Percentiles rank a stretch among this genome's conserved stretches.
phyloP scores from a whole-genome alignment of 2,888 invertebrate species.

The Iphiclides podalirius region DNA sequence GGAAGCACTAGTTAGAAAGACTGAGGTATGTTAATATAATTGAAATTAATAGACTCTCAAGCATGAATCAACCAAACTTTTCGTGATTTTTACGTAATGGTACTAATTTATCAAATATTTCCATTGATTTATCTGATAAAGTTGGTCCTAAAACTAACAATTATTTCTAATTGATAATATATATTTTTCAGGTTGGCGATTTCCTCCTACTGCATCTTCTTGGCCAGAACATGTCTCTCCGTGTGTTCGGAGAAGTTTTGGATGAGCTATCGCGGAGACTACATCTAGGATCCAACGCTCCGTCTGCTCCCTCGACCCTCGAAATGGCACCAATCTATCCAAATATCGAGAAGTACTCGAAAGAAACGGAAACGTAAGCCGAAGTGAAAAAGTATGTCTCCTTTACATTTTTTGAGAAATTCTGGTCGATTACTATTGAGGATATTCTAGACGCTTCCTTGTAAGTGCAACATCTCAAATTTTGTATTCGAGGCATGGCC shows the following conservation, averaged over 20 bases:
- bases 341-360: conserved; percentile 87
- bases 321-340: conserved; percentile 94
- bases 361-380: conserved; percentile 90
- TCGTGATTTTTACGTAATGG: too few relatives aligned
- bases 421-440: conserved; percentile 7
- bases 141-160: too few relatives aligned
- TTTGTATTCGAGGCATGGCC: conserved; percentile 31
- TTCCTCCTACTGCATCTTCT: conserved; percentile 90
- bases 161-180: too few relatives aligned
- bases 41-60: not conserved
- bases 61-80: too few relatives aligned
- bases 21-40: conserved; percentile 84
- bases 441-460: conserved; percentile 18
- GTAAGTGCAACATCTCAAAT: conserved; percentile 31
- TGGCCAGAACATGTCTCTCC: conserved; percentile 92
- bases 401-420: conserved; percentile 32
- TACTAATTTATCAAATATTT: too few relatives aligned
- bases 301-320: conserved; percentile 91
- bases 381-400: conserved; percentile 26
- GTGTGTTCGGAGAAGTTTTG: conserved; percentile 89
- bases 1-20: conserved; percentile 86
- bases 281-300: conserved; percentile 87
- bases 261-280: conserved; percentile 87
- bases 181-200: conserved; percentile 86
- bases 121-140: too few relatives aligned